Evolutionary conservation across 2,888 invertebrate genomes (phyloP).

Genomic region (Diplolepis rosae): DNA sequence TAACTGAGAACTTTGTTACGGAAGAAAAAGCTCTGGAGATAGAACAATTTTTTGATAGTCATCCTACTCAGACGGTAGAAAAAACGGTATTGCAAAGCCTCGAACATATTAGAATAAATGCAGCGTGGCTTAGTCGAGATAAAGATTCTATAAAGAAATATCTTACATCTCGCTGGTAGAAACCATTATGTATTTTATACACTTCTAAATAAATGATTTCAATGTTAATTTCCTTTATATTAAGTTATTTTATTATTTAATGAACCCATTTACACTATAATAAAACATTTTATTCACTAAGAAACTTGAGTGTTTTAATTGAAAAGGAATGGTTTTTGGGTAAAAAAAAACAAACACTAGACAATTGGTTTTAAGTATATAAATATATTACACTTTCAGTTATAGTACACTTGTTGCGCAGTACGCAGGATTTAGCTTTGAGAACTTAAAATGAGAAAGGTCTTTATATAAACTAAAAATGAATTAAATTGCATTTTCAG

Average conservation of each 20-base stretch:
- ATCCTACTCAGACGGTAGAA: constrained; percentile 88
- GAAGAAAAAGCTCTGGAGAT: constrained; percentile 87
- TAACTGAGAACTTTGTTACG: constrained; percentile 91
- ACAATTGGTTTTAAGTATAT: constrained; percentile 48
- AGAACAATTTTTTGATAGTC: constrained; percentile 85
- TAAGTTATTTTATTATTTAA: no score
- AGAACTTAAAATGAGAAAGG: background rate
- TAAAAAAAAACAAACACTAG: background rate
- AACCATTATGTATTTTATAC: background rate
- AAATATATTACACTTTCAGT: constrained; percentile 56
- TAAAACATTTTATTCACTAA: no score
- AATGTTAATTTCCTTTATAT: background rate
- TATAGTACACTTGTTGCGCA: constrained; percentile 53
- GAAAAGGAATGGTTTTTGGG: no score
- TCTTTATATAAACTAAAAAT: background rate
- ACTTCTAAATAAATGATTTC: background rate
- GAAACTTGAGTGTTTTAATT: no score
- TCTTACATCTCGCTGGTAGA: constrained; percentile 24
- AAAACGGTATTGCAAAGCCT: constrained; percentile 92
- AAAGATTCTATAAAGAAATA: constrained; percentile 78
- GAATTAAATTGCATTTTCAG: background rate
- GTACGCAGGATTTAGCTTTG: constrained; percentile 9
- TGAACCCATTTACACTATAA: no score
- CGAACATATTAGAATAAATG: constrained; percentile 93
- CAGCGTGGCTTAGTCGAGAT: constrained; percentile 90